A percentile compares a stretch with the other conserved stretches of the same genome.
Conservation (phyloP, 2,888 invertebrate genomes). For the Volucella bombylans region DNA sequence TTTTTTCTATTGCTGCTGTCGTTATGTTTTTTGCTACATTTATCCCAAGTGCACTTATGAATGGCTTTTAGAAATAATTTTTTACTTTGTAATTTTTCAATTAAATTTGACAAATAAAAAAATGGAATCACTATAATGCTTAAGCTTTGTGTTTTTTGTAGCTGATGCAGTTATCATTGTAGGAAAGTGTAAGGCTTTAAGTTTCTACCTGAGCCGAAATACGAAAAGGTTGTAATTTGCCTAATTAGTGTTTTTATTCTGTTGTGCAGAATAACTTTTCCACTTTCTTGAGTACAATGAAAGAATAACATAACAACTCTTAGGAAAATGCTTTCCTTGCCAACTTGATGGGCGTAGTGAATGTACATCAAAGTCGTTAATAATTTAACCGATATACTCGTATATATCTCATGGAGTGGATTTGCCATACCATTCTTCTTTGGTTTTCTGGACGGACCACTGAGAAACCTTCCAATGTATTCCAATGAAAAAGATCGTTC, state of each 20-base stretch:
- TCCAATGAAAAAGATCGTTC: no score
- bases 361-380: no score
- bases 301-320: slow-evolving; percentile 9
- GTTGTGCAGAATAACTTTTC: slow-evolving; percentile 2
- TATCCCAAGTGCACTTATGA: slow-evolving; percentile 72
- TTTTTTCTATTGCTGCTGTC: slow-evolving; percentile 57
- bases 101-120: slow-evolving; percentile 58
- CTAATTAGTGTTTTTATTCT: slow-evolving; percentile 32
- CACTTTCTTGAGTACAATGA: neutral
- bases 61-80: slow-evolving; percentile 58
- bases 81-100: slow-evolving; percentile 65
- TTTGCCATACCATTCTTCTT: no score
- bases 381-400: no score
- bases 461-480: no score
- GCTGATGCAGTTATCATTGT: slow-evolving; percentile 12
- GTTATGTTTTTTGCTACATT: slow-evolving; percentile 43
- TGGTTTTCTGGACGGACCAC: no score
- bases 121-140: slow-evolving; percentile 36
- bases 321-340: neutral
- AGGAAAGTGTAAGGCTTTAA: slow-evolving; percentile 19
- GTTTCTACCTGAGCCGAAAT: slow-evolving; percentile 13
- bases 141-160: slow-evolving; percentile 33
- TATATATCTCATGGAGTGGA: no score
- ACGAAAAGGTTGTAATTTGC: slow-evolving; percentile 36
- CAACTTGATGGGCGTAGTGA: no score